A percentile compares a stretch with the other conserved stretches of the same genome.
Conservation (phyloP, 1,140 invertebrate species). For the Drosophila aff. region DNA sequence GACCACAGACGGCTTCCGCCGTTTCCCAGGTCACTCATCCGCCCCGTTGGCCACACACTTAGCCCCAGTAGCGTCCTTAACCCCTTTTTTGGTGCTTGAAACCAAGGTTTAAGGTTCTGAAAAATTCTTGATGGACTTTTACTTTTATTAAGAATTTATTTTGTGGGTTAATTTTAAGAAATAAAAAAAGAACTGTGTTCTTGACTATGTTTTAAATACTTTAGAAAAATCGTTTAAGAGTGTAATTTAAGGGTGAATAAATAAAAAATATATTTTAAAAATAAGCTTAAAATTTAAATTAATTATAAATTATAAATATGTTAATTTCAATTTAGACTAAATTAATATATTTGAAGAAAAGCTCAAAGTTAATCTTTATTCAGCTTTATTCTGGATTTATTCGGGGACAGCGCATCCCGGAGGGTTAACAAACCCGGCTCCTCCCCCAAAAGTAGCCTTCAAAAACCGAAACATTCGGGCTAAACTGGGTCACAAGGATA, state of each 20-base stretch:
- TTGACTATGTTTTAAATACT: not conserved
- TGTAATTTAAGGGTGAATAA: not conserved
- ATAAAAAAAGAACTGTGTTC: not conserved
- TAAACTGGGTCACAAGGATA: constrained; percentile 84
- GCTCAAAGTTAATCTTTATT: too few relatives aligned
- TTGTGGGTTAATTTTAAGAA: not conserved
- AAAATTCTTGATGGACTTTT: not conserved
- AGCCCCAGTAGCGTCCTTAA: not conserved
- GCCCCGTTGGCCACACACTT: constrained; percentile 40
- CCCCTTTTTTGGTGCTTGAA: not conserved
- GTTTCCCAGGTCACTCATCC: constrained; percentile 30
- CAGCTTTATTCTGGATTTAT: too few relatives aligned
- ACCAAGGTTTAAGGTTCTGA: too few relatives aligned
- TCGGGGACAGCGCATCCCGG: too few relatives aligned
- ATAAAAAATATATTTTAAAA: not conserved
- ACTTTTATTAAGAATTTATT: not conserved
- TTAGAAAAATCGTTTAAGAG: not conserved
- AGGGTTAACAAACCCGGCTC: not conserved
- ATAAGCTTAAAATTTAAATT: not conserved
- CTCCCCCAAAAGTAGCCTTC: constrained; percentile 10
- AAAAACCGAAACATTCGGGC: constrained; percentile 53
- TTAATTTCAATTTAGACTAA: not conserved
- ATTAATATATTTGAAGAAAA: not conserved
- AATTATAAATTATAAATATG: not conserved
- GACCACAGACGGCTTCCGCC: constrained; percentile 25